Evolutionary conservation across 2,888 invertebrate species (phyloP).

Genomic region (Meandrusa payeni): DNA sequence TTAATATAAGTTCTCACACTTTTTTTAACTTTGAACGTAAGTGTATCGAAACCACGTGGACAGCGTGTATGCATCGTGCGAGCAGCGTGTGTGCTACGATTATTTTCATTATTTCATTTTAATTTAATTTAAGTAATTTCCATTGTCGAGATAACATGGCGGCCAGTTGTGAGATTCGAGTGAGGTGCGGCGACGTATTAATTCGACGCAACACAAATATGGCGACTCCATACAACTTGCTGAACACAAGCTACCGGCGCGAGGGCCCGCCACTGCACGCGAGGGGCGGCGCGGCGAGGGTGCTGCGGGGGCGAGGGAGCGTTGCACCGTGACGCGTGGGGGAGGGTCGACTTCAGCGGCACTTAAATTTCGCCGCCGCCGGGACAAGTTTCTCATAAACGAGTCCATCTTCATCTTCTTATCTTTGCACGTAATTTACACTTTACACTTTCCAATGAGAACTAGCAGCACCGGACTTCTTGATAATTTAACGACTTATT

Average conservation of each 20-base stretch:
- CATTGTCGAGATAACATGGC: neutral
- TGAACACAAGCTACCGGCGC: constrained; percentile 6
- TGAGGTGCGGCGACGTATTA: no score
- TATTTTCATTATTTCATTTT: no score
- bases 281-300: constrained; percentile 30
- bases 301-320: constrained; percentile 39
- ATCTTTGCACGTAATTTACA: constrained; percentile 2
- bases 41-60: no score
- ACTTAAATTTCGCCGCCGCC: constrained; percentile 42
- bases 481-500: constrained; percentile 22
- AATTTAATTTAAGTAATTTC: no score
- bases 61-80: no score
- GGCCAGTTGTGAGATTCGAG: no score
- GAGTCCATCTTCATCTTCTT: neutral
- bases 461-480: neutral
- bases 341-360: constrained; percentile 48
- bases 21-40: no score
- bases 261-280: no score
- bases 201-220: neutral
- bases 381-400: constrained; percentile 5
- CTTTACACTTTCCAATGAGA: neutral
- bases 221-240: constrained; percentile 1
- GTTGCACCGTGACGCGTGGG: constrained; percentile 62
- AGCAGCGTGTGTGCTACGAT: no score
- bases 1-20: no score